A percentile compares a stretch with the other conserved stretches of the same genome.
phyloP scores from a whole-genome alignment of 2,113 vertebrate species.

The Bothrops jararaca region DNA sequence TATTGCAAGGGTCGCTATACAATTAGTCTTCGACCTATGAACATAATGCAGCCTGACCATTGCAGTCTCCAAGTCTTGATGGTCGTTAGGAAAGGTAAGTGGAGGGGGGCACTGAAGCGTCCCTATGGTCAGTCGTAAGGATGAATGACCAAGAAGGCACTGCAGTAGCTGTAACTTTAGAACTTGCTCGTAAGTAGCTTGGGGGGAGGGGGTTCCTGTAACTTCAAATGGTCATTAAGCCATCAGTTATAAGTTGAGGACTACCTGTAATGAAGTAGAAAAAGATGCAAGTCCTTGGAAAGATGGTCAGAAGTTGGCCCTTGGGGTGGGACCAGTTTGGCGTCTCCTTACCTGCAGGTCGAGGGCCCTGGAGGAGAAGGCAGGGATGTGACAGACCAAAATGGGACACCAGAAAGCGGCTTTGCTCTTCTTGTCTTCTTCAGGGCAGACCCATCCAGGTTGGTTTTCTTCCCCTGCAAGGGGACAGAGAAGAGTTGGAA shows the following conservation, averaged over 20 bases:
- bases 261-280: background rate
- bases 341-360: constrained; percentile 71
- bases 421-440: constrained; percentile 83
- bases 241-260: background rate
- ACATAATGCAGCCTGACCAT: no score
- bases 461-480: constrained; percentile 87
- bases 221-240: background rate
- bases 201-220: background rate
- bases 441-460: constrained; percentile 86
- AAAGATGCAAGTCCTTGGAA: background rate
- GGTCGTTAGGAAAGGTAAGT: no score
- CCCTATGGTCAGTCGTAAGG: no score
- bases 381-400: constrained; percentile 80
- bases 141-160: no score
- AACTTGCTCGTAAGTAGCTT: background rate
- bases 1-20: no score
- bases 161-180: no score
- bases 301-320: background rate
- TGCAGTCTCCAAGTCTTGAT: no score
- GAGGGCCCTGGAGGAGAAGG: constrained; percentile 80
- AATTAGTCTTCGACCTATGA: no score
- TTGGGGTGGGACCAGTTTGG: background rate
- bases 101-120: no score
- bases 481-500: background rate
- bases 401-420: constrained; percentile 85